Base-by-base conservation (phyloP, 2,797 vertebrate genomes). In the Kryptopterus vitreolus region DNA sequence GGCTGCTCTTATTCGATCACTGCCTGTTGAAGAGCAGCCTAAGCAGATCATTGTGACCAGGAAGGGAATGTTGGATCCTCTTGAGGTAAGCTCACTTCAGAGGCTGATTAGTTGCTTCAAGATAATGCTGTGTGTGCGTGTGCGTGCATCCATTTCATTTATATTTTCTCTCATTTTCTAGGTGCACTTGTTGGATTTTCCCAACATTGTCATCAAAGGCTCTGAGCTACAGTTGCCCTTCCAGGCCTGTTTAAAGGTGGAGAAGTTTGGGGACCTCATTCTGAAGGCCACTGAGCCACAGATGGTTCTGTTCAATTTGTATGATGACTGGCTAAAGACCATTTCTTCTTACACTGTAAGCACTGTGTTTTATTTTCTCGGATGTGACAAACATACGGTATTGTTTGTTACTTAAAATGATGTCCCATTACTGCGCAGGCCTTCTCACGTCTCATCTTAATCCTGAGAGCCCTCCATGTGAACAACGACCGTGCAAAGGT, bases 1-100 rank as follows among this genome's bases (percentile, higher is more conserved):
- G 83, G 98, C 98, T 84, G 98, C 98, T 78, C 90, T 99, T 89
- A 99, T 99, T 87, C 95, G 97, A n/a, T 99, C 98, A 0, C 95
- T 99, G 48, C 98, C 98, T 0, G 98, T 99, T 87, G 98, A 99
- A 81, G 98, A 99, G 87, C 98, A 99, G 93, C 98, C 98, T 0
- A 99, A 99, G 87, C 98, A 99, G 92, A 99, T 99, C 91, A 99
- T 99, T 68, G 98, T 99, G 66, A 99, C 98, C 68, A 95, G 98
- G 85, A 99, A 99, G 88, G 98, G 98, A 87, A 99, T 99, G 98
- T 84, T 99, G 93, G 98, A 99, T 86, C 98, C 98, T 2, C 91
- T 99, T 63, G 98, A 99, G 96, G 98, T 98, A 82, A 91, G 84
- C 65, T 52, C 57, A 35, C 0, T 13, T 38, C 11, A 31, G 38